Percentiles rank a stretch among this genome's conserved stretches.
Evolutionary conservation across 2,797 vertebrate genomes (phyloP).

Genomic region (Phalloptychus januarius): DNA sequence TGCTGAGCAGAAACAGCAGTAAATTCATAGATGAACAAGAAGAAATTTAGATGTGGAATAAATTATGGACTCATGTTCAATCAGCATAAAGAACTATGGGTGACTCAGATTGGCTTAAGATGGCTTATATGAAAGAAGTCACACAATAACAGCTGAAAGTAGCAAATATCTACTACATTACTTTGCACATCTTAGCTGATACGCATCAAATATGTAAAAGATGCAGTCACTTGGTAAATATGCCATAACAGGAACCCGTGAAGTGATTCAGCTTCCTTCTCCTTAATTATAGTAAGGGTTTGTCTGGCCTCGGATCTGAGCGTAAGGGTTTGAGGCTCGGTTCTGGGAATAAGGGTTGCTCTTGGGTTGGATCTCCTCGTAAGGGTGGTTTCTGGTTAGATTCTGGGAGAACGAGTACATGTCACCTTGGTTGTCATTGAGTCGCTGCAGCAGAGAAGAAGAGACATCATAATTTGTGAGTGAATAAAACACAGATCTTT

Average conservation of each 20-base stretch:
- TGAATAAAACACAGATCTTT: neutral
- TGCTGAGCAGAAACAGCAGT: neutral
- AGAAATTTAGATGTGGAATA: neutral
- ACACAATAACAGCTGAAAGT: neutral
- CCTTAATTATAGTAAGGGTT: conserved; percentile 53
- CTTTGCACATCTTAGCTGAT: neutral
- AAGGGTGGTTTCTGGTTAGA: conserved; percentile 19
- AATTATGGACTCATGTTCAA: neutral
- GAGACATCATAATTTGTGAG: neutral
- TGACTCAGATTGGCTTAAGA: neutral
- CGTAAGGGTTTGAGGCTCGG: conserved; percentile 3
- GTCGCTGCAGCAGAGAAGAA: conserved; percentile 32
- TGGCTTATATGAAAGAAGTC: neutral
- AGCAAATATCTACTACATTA: neutral
- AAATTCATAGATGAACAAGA: conserved; percentile 32
- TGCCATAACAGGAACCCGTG: neutral
- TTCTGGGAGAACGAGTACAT: neutral
- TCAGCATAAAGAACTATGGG: neutral
- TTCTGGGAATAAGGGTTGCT: conserved; percentile 24
- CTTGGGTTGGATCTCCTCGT: conserved; percentile 4
- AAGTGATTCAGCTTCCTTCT: conserved; percentile 6
- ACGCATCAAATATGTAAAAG: too few species aligned
- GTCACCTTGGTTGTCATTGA: conserved; percentile 24
- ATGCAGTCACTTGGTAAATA: neutral
- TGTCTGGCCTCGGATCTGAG: conserved; percentile 36